Conservation (phyloP, 2,888 invertebrate genomes). For the Agriopis aurantiaria region DNA sequence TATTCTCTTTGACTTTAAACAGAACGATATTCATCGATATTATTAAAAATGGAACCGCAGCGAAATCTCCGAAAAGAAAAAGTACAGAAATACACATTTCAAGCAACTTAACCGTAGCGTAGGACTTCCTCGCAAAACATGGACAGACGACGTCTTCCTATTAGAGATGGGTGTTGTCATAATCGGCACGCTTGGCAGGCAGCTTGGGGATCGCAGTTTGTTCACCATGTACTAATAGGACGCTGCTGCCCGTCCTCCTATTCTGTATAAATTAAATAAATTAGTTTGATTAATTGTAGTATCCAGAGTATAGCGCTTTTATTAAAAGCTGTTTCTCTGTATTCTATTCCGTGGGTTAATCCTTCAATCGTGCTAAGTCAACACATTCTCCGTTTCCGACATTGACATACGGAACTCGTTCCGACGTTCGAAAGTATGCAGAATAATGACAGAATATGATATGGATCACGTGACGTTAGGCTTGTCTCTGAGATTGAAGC, state of each 20-base stretch:
- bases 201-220: too few relatives aligned
- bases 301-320: background rate
- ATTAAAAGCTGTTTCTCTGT: background rate
- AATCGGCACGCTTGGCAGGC: too few relatives aligned
- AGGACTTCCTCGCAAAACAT: too few relatives aligned
- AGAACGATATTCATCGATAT: slow-evolving; percentile 1
- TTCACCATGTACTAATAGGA: too few relatives aligned
- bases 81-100: too few relatives aligned
- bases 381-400: slow-evolving; percentile 21
- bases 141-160: too few relatives aligned
- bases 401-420: slow-evolving; percentile 34
- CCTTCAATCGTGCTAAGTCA: slow-evolving; percentile 30
- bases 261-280: too few relatives aligned
- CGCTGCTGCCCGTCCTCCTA: too few relatives aligned
- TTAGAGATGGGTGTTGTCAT: too few relatives aligned
- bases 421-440: slow-evolving; percentile 21
- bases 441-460: background rate
- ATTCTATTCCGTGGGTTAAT: background rate
- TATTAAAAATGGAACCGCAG: slow-evolving; percentile 11
- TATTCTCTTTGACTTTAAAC: too few relatives aligned
- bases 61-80: background rate
- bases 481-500: slow-evolving; percentile 1
- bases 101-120: background rate
- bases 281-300: background rate
- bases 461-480: slow-evolving; percentile 2